Percentiles rank a stretch among this genome's conserved stretches.
These are phyloP conservation scores for Siderastrea siderea DNA, from an alignment of 92 coral and sea anemone genomes.

Conservation along the genomic window DNA sequence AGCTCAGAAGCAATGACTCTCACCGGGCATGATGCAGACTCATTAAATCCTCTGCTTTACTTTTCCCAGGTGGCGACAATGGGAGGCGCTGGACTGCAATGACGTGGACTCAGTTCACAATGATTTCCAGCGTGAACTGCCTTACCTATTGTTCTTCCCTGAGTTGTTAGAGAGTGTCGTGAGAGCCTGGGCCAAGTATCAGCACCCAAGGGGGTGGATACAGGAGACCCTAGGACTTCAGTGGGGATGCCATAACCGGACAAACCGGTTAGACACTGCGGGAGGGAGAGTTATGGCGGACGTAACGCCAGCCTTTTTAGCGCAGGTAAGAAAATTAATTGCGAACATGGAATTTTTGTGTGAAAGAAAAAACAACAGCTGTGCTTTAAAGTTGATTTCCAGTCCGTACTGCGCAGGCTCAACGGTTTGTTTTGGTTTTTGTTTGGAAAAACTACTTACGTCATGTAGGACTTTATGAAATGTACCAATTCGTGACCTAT, in stretches of 20 bases:
- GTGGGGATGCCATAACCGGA: conserved; percentile 80
- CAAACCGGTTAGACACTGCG: conserved; percentile 72
- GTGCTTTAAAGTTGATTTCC: background rate
- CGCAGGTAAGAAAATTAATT: conserved; percentile 65
- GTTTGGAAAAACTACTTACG: too few relatives aligned
- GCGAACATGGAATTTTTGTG: too few relatives aligned
- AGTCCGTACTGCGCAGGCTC: too few relatives aligned
- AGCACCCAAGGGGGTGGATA: conserved; percentile 69
- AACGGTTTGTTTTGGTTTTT: too few relatives aligned
- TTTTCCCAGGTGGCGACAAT: conserved; percentile 83
- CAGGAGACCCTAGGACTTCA: conserved; percentile 75
- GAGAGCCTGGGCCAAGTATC: conserved; percentile 87
- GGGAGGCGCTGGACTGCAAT: conserved; percentile 95
- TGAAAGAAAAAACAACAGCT: background rate
- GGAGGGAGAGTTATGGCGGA: conserved; percentile 94
- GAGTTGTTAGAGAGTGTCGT: conserved; percentile 83
- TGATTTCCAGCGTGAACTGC: conserved; percentile 91
- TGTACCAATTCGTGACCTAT: too few relatives aligned
- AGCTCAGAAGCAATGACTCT: too few relatives aligned
- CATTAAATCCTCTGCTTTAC: background rate
- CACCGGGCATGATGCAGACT: too few relatives aligned
- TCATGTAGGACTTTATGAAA: too few relatives aligned
- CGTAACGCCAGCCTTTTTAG: conserved; percentile 86
- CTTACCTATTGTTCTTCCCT: conserved; percentile 85
- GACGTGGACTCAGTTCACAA: conserved; percentile 93